These are phyloP conservation scores for Aphelenchoides bicaudatus DNA, from an alignment of 2,888 invertebrate species.

Conservation along the genomic window DNA sequence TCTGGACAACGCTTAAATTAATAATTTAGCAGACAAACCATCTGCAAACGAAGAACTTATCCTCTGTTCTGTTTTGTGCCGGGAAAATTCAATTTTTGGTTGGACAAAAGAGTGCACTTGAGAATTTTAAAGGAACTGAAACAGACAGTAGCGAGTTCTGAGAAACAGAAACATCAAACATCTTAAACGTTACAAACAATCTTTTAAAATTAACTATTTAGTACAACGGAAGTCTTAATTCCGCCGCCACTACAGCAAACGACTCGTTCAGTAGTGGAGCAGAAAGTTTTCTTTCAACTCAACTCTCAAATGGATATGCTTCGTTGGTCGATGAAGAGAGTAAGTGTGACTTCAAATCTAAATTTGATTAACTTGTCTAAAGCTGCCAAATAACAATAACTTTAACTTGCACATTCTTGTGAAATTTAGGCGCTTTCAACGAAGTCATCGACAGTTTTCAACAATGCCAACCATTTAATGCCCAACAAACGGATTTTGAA, in stretches of 20 bases:
- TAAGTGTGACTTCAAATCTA: neutral
- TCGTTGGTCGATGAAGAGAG: neutral
- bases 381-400: neutral
- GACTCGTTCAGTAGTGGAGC: slow-evolving; percentile 1
- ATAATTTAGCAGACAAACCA: too few relatives aligned
- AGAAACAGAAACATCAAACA: too few relatives aligned
- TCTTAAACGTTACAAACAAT: too few relatives aligned
- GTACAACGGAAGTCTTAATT: neutral
- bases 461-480: slow-evolving; percentile 2
- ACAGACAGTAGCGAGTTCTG: too few relatives aligned
- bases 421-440: slow-evolving; percentile 14
- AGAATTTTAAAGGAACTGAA: too few relatives aligned
- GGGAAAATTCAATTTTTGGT: too few relatives aligned
- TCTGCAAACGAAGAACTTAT: too few relatives aligned
- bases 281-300: too few relatives aligned
- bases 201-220: neutral
- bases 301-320: neutral
- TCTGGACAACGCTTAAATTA: too few relatives aligned
- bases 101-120: too few relatives aligned
- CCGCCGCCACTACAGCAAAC: neutral
- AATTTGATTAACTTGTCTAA: neutral
- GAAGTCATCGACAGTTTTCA: slow-evolving; percentile 14
- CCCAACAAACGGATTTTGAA: slow-evolving; percentile 8
- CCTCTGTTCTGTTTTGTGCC: too few relatives aligned
- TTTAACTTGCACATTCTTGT: neutral